phyloP scores from a whole-genome alignment of 2,888 invertebrate genomes.

The Megaustenia siamemsis region DNA sequence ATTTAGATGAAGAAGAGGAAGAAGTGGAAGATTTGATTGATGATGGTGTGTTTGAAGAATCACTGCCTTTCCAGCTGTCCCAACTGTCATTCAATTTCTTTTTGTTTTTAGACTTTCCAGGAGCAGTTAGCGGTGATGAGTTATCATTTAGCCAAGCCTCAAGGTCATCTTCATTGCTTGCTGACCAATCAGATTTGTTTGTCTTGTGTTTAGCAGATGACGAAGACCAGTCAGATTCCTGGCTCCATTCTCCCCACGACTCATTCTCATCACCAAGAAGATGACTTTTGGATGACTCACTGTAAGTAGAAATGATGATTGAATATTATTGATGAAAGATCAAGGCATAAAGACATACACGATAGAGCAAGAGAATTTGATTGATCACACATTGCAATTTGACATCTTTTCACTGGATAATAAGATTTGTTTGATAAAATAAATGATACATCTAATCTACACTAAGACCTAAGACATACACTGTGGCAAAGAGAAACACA shows the following conservation, averaged over 20 bases:
- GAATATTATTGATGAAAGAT: background rate
- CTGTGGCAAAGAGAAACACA: too few species aligned
- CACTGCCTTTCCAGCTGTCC: conserved; percentile 64
- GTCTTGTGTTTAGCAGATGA: conserved; percentile 18
- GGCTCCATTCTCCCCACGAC: conserved; percentile 67
- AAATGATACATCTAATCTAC: too few species aligned
- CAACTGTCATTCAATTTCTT: conserved; percentile 62
- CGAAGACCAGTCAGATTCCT: conserved; percentile 63
- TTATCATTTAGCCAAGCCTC: conserved; percentile 76
- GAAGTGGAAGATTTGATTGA: conserved; percentile 27
- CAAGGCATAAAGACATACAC: too few species aligned
- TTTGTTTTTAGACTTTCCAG: conserved; percentile 54
- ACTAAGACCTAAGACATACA: too few species aligned
- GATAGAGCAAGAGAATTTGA: too few species aligned
- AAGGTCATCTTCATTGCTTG: conserved; percentile 66
- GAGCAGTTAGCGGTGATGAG: conserved; percentile 43
- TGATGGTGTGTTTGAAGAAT: conserved; percentile 45
- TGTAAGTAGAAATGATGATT: conserved; percentile 53
- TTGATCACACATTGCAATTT: too few species aligned
- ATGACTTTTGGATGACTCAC: conserved; percentile 68
- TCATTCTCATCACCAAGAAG: conserved; percentile 70
- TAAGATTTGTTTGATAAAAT: too few species aligned
- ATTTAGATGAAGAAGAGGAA: conserved; percentile 27
- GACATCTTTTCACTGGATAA: too few species aligned
- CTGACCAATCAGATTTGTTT: conserved; percentile 59